Base-by-base conservation (phyloP, 2,797 vertebrate genomes). In the Propithecus perrieri region DNA sequence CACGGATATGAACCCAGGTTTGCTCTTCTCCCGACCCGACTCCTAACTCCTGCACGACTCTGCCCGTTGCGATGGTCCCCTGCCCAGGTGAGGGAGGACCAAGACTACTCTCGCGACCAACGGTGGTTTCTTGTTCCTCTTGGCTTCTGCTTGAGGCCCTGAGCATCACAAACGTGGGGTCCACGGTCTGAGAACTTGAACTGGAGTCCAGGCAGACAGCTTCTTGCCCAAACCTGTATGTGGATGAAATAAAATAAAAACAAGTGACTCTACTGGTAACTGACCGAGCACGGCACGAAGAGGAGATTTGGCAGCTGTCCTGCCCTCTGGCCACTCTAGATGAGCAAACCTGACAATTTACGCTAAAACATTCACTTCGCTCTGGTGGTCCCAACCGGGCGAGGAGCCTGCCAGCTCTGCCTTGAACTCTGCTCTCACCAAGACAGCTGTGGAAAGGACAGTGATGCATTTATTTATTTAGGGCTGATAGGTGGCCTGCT, bases 321-420 rank as follows among this genome's bases (percentile, higher is more conserved):
- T 41, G 74, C 33, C 38, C 33, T 30, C 53, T 22, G 78, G 28
- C 65, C 59, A 1, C 33, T 17, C 46, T 0, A 1, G 48, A 24
- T 10, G 57, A 74, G 38, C 76, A 35, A 50, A 43, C 53, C 57
- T 11, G n/a, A 12, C 50, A 4, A 0, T 46, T 71, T 50, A 38
- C 67, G 14, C 46, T 14, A 1, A 46, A 61, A 57, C 6, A 4
- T 14, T 28, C 88, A 57, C 74, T 74, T 43, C 17, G 43, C 78
- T 35, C 35, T 0, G 2, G 10, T 6, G 0, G 14, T 15, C 38
- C 41, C 35, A 4, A 0, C 65, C 20, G 18, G 2, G 2, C 0
- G 1, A 88, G 78, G 48, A 20, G 11, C 41, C 55, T 0, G 41
- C 41, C 55, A 24, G 61, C 12, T 33, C 30, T 0, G 0, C 50